These are phyloP conservation scores for Epinotia bilunana DNA, from an alignment of 2,888 invertebrate species.

Conservation along the genomic window DNA sequence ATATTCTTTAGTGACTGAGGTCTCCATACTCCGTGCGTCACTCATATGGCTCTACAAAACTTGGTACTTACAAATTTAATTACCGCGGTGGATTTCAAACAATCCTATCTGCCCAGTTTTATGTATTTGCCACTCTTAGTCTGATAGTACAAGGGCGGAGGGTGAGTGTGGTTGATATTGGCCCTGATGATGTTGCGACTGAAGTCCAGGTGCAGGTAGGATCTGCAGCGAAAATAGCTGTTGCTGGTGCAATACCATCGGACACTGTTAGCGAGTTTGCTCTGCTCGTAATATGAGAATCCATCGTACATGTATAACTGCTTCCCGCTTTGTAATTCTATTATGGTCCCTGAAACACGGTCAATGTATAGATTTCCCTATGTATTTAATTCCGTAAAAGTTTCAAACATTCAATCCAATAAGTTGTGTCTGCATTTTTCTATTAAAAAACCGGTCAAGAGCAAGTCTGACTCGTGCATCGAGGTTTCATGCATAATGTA, in stretches of 20 bases:
- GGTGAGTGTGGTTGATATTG: conserved; percentile 10
- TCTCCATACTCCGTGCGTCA: neutral
- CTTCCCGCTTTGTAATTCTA: conserved; percentile 25
- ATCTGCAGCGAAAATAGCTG: conserved; percentile 10
- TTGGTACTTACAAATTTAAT: too few species aligned
- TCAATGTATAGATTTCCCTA: neutral
- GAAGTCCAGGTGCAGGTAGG: conserved; percentile 23
- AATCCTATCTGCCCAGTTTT: neutral
- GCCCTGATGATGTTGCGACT: conserved; percentile 5
- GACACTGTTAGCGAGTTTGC: neutral
- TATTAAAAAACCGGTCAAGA: too few species aligned
- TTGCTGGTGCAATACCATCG: conserved; percentile 35
- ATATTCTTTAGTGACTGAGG: neutral
- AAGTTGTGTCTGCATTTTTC: too few species aligned
- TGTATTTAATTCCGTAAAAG: neutral
- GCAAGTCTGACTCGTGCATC: too few species aligned
- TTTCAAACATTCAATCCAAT: neutral
- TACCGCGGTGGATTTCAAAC: too few species aligned
- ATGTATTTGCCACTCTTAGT: conserved; percentile 9
- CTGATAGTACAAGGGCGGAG: conserved; percentile 12
- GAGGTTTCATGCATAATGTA: too few species aligned
- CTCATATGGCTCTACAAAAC: neutral
- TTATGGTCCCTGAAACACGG: conserved; percentile 23
- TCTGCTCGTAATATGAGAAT: conserved; percentile 19
- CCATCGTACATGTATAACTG: conserved; percentile 24